Evolutionary conservation across 2,888 invertebrate genomes (phyloP), one percentile per base, ranked within the genome.

Genomic region (Cataglyphis altisquamis): DNA sequence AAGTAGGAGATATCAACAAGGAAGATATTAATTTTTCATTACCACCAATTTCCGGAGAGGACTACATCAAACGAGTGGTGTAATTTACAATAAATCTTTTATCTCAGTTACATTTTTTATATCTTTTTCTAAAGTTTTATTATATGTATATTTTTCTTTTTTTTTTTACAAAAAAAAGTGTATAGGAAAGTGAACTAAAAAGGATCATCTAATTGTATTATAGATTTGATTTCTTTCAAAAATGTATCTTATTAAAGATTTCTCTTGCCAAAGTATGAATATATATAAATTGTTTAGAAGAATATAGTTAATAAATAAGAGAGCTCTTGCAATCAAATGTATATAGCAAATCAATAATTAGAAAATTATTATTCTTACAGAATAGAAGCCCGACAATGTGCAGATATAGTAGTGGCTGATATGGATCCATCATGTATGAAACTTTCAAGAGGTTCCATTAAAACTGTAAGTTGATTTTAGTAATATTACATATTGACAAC

Each of bases 11-110:
- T 12, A 86, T 94, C 4, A 88, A 91, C 3, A 84, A 89, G 3
- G 82, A 93, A 3, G 83, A 93, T 8, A 88, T 95, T 41, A 91
- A 94, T 86, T 80, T 93, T 0, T 90, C 91, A 18, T 64, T 88
- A 32, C 93, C 93, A 39, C 94, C 94, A 15, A 75, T 90, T 3
- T 93, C 93, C 0, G 94, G 94, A 0, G 94, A 94, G 80, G 94
- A 95, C 32, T 95, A 94, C 57, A 93, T 95, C 64, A 93, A 94
- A 90, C 91, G 94, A 77, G 94, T 95, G 10, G 90, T 94, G 94
- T 95, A 87, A 92, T 92, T 90, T 66, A 32, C 21, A 32, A 21
- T 21, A 29, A 52, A 15, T 29, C 36, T 8, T 45, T 9, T 52
- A 29, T n/a, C 10, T 10, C 6, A 15, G 3, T 15, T 29, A 0